Evolutionary conservation across 2,797 vertebrate species (phyloP).

Genomic region (Phoebastria nigripes): DNA sequence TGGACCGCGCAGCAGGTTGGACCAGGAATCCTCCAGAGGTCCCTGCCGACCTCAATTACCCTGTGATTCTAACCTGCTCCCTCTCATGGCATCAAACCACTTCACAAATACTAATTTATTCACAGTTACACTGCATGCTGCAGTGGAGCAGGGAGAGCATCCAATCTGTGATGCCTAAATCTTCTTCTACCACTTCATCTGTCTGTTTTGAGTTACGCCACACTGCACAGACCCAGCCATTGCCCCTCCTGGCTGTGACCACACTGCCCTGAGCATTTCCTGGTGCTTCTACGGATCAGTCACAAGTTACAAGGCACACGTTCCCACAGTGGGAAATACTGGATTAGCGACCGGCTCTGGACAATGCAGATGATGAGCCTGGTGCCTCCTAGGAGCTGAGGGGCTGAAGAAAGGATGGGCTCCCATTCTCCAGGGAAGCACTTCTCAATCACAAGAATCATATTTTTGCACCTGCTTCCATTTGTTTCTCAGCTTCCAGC

Average conservation of each 20-base stretch:
- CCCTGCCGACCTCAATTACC: neutral
- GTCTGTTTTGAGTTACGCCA: accelerated
- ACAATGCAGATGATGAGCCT: accelerated
- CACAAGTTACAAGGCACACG: accelerated
- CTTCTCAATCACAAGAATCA: neutral
- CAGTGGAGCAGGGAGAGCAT: neutral
- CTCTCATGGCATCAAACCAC: neutral
- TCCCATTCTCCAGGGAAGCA: neutral
- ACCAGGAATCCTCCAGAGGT: neutral
- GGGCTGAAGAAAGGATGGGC: neutral
- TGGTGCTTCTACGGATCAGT: neutral
- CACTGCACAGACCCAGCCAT: neutral
- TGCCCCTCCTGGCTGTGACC: neutral
- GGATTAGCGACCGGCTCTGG: neutral
- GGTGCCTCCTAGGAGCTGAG: neutral
- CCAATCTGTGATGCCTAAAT: neutral
- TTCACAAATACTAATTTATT: accelerated
- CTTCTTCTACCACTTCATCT: neutral
- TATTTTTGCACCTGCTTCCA: neutral
- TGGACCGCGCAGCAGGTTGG: neutral
- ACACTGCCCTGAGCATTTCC: accelerated
- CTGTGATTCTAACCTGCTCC: neutral
- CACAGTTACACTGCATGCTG: neutral
- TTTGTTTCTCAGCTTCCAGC: neutral
- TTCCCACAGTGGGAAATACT: accelerated